A percentile compares a stretch with the other conserved stretches of the same genome.
These are phyloP conservation scores for Melinaea marsaeus DNA, from an alignment of 2,888 invertebrate species.

Conservation along the genomic window DNA sequence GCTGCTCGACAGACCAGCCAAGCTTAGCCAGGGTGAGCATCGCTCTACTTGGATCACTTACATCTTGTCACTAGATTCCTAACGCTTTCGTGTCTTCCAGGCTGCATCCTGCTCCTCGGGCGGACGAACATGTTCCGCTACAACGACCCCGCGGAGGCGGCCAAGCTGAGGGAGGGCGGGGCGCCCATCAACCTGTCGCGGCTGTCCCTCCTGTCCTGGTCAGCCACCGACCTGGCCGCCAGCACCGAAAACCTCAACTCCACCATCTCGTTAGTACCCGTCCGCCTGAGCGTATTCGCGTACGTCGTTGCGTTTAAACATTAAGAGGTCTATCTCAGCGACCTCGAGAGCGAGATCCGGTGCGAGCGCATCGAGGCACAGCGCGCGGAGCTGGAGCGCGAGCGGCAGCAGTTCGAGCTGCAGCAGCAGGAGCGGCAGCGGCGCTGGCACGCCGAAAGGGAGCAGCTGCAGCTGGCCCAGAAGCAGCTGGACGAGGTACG, in stretches of 20 bases:
- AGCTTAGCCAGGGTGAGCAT: constrained; percentile 82
- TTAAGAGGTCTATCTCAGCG: constrained; percentile 40
- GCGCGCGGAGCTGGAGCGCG: constrained; percentile 75
- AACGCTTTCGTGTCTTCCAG: constrained; percentile 45
- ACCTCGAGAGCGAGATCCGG: constrained; percentile 67
- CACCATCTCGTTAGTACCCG: constrained; percentile 56
- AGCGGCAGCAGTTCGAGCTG: constrained; percentile 79
- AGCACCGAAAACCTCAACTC: constrained; percentile 81
- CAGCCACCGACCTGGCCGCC: constrained; percentile 87
- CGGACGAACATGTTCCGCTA: constrained; percentile 91
- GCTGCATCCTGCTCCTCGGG: constrained; percentile 87
- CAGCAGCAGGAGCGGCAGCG: constrained; percentile 74
- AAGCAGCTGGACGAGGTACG: constrained; percentile 80
- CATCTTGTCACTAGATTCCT: no score
- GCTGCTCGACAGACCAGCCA: constrained; percentile 85
- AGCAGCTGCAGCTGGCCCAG: constrained; percentile 83
- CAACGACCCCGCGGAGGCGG: constrained; percentile 93
- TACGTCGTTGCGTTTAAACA: not conserved
- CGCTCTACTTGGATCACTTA: no score
- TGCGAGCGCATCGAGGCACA: constrained; percentile 83
- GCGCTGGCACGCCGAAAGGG: constrained; percentile 73
- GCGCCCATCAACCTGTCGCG: constrained; percentile 87
- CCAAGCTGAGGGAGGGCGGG: constrained; percentile 85
- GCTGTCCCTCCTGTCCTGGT: constrained; percentile 88
- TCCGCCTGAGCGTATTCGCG: no score